phyloP scores from a whole-genome alignment of 2,888 invertebrate species.

The Acronicta alni region DNA sequence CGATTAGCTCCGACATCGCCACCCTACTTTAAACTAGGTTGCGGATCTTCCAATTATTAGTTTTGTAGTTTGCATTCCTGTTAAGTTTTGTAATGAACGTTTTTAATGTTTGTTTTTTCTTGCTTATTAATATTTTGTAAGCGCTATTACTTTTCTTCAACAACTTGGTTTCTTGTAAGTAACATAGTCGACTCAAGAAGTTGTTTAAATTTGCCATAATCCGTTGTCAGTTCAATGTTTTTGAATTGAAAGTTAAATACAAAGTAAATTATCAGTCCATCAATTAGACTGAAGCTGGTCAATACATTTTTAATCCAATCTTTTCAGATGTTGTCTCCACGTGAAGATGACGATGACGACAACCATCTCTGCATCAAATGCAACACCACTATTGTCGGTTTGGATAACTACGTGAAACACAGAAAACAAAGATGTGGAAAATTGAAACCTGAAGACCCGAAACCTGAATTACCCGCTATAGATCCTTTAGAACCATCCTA shows the following conservation, averaged over 20 bases:
- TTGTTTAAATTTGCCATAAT: no score
- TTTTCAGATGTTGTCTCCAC: constrained; percentile 87
- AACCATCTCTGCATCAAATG: constrained; percentile 97
- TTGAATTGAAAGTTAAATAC: no score
- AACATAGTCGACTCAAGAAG: background rate
- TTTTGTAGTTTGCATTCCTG: constrained; percentile 48
- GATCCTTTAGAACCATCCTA: constrained; percentile 85
- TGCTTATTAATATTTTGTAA: constrained; percentile 1
- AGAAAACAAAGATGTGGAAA: constrained; percentile 92
- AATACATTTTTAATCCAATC: no score
- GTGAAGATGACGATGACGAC: constrained; percentile 93
- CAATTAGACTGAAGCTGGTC: no score
- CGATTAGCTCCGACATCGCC: constrained; percentile 78
- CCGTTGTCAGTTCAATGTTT: no score
- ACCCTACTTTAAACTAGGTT: constrained; percentile 53
- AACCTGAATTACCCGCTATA: constrained; percentile 73
- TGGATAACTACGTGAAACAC: constrained; percentile 96
- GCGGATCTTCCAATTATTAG: constrained; percentile 53
- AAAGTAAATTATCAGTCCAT: no score
- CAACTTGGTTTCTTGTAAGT: background rate
- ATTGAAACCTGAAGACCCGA: constrained; percentile 63
- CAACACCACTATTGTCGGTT: constrained; percentile 93
- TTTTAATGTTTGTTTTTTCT: constrained; percentile 17
- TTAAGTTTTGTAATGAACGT: constrained; percentile 45
- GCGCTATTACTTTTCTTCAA: background rate